Base-by-base conservation (phyloP, 2,888 invertebrate species). In the Trisateles emortualis region DNA sequence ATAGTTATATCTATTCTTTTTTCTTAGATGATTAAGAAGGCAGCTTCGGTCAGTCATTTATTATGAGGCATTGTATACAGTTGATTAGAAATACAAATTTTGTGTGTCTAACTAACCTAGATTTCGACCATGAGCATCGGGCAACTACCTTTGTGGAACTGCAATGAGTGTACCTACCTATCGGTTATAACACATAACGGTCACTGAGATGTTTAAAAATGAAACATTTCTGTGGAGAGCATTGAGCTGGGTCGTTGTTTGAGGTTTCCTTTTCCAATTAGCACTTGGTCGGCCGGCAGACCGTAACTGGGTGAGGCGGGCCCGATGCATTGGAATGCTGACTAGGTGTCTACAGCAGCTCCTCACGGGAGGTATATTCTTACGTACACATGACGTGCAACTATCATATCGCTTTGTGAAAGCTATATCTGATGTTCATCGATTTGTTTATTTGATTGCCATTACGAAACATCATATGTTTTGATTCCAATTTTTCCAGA, bases 241-340 rank as follows among this genome's bases (percentile, higher is more conserved):
- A 88, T 90, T 91, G 92, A 90, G 92, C 90, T 83, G 82, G 84
- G 84, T 85, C 86, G 90, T 90, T 92, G 93, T 93, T 92, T 84
- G 87, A 91, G 80, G 93, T 93, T 93, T 91, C 90, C 93, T 90
- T 92, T 93, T 82, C 85, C 92, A 93, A 93, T 93, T 93, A 93
- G 88, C 93, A 92, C 93, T 78, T 79, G 78, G 81, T 83, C 85
- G 83, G 83, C 84, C 88, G 88, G 84, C 83, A 82, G 86, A 87
- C 90, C 88, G 91, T 90, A 92, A 88, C 91, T 92, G 92, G 92
- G 91, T 90, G 91, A 91, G 88, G 79, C 86, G 84, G 78, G 79
- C 69, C 48, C 81, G 72, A 64, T 72, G 77, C 78, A 71, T 72
- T 76, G 87, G 87, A 87, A 87, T 87, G 87, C 86, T 84, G 84